Conservation (phyloP, 2,888 invertebrate genomes). For the Pristionchus maxplancki region DNA sequence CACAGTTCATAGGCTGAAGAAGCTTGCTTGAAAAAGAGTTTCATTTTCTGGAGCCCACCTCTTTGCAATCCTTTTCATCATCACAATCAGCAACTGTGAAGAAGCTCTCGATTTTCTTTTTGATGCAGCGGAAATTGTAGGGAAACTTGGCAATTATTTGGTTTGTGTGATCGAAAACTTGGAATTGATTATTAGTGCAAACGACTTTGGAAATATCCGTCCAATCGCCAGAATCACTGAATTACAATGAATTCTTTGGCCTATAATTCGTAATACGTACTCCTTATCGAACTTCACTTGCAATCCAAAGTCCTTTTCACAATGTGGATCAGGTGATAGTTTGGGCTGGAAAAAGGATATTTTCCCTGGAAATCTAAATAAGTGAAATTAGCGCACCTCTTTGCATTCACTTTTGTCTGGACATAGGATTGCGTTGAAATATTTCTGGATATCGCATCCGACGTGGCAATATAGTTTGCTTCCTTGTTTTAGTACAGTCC, state of each 20-base stretch:
- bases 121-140: neutral
- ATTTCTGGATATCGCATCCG: neutral
- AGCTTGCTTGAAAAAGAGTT: neutral
- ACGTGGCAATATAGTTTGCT: neutral
- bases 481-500: neutral
- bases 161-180: neutral
- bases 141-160: neutral
- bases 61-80: neutral
- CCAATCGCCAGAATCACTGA: neutral
- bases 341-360: neutral
- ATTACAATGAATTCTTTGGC: neutral
- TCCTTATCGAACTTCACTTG: neutral
- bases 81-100: neutral
- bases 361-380: neutral
- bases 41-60: neutral
- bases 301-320: neutral
- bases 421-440: neutral
- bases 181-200: neutral
- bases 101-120: neutral
- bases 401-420: neutral
- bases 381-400: neutral
- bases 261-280: neutral
- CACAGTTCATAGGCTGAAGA: neutral
- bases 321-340: neutral
- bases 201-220: neutral